These are phyloP conservation scores for Campylomormyrus tamandua DNA, from an alignment of 2,113 vertebrate genomes.

Conservation along the genomic window DNA sequence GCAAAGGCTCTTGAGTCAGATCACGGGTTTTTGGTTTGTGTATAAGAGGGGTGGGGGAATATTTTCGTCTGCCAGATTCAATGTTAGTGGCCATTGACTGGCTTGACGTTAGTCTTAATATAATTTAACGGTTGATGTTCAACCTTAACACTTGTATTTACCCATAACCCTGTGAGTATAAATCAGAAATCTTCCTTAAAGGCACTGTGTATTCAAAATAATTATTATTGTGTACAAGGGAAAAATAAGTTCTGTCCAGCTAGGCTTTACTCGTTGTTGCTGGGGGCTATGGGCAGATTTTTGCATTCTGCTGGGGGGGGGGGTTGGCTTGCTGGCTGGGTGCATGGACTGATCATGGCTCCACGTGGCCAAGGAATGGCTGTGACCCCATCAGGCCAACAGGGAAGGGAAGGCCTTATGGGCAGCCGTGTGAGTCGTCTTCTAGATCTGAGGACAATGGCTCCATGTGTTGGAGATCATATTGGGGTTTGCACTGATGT, in stretches of 20 bases:
- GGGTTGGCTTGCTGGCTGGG: neutral
- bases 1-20: neutral
- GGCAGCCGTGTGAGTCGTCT: neutral
- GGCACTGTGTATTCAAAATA: neutral
- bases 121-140: neutral
- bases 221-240: neutral
- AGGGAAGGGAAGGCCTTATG: neutral
- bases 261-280: conserved; percentile 2
- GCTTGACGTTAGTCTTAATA: neutral
- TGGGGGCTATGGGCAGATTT: conserved; percentile 11
- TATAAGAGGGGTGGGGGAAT: neutral
- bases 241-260: neutral
- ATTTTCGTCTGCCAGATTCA: neutral
- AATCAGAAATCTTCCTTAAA: neutral
- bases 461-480: neutral
- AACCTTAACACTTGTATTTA: neutral
- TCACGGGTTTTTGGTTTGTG: neutral
- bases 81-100: neutral
- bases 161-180: neutral
- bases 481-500: neutral
- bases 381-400: neutral
- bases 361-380: neutral
- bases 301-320: neutral
- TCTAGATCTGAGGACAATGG: neutral
- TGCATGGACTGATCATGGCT: neutral